Evolutionary conservation across 2,797 vertebrate genomes (phyloP), one percentile per base, ranked within the genome.

Genomic region (Zenarchopterus dispar): DNA sequence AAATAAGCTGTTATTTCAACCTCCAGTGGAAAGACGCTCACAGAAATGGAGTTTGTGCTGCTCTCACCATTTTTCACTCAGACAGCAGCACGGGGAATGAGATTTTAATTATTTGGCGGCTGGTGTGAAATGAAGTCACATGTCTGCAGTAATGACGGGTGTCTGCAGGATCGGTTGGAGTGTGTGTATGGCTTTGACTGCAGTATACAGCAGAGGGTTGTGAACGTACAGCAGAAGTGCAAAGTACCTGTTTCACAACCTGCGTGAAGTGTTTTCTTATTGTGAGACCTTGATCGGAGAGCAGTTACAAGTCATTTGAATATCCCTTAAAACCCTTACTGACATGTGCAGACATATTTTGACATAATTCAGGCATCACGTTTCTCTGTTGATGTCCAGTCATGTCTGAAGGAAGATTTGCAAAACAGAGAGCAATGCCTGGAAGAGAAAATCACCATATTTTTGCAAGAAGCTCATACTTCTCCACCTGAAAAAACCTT

Each of bases 41-140:
- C 50, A 68, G 23, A 73, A 41, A 31, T 58, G 43, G 15, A 33
- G 56, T 54, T 60, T 22, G 21, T 24, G 5, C 31, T 18, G 15
- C 47, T 67, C 49, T 42, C 23, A 2, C 44, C 10, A 3, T 62
- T 39, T 62, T 68, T 36, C 24, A 42, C 42, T 47, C n/a, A 18
- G 55, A 46, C 45, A 9, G 33, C 60, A 21, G 36, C 36, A 4
- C 11, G 33, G 33, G 3, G 39, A 70, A 75, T 49, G 46, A 79
- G 51, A 53, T 68, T 73, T 65, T 47, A 73, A 69, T 64, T 54
- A 69, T 58, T 65, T 18, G 33, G 69, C 48, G 48, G 36, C 16
- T 54, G 55, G 58, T 63, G 64, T 80, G 48, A 73, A 63, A 53
- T 50, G 31, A 65, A 75, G 69, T 79, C 67, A 65, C 64, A 50